phyloP scores from a whole-genome alignment of 2,113 vertebrate genomes.

The Progne subis region DNA sequence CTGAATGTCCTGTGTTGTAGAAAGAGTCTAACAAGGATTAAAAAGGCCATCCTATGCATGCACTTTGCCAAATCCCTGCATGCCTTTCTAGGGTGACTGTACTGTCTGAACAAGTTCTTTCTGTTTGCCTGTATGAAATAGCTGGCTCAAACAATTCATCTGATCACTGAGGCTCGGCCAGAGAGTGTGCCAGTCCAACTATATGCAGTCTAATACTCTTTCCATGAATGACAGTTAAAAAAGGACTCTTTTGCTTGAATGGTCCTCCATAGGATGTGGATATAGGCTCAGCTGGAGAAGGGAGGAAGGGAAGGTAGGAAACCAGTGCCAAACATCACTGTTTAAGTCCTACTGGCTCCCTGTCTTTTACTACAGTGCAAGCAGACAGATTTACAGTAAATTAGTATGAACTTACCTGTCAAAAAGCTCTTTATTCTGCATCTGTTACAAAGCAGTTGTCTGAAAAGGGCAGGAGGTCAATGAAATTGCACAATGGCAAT shows the following conservation, averaged over 20 bases:
- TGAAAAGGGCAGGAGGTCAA: neutral
- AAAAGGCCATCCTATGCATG: slow-evolving; percentile 56
- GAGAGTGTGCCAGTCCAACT: slow-evolving; percentile 51
- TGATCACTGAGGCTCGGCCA: slow-evolving; percentile 57
- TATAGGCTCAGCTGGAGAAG: neutral
- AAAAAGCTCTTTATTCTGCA: neutral
- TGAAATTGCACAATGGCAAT: neutral
- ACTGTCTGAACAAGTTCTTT: slow-evolving; percentile 69
- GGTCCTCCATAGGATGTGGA: slow-evolving; percentile 6
- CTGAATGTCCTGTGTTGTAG: slow-evolving; percentile 48
- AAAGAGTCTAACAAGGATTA: slow-evolving; percentile 65
- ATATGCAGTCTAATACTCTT: slow-evolving; percentile 52
- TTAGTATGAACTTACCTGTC: neutral
- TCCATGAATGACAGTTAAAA: slow-evolving; percentile 61
- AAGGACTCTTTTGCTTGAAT: slow-evolving; percentile 64
- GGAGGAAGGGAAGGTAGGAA: neutral
- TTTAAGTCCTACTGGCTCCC: neutral
- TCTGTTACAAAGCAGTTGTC: neutral
- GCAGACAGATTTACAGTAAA: slow-evolving; percentile 20
- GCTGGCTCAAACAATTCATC: slow-evolving; percentile 65
- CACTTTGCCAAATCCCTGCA: slow-evolving; percentile 66
- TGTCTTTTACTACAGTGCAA: neutral
- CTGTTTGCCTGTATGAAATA: slow-evolving; percentile 70
- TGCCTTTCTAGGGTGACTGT: slow-evolving; percentile 50
- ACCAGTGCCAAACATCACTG: neutral